Evolutionary conservation across 2,113 vertebrate species (phyloP).

Genomic region (Lynx canadensis): DNA sequence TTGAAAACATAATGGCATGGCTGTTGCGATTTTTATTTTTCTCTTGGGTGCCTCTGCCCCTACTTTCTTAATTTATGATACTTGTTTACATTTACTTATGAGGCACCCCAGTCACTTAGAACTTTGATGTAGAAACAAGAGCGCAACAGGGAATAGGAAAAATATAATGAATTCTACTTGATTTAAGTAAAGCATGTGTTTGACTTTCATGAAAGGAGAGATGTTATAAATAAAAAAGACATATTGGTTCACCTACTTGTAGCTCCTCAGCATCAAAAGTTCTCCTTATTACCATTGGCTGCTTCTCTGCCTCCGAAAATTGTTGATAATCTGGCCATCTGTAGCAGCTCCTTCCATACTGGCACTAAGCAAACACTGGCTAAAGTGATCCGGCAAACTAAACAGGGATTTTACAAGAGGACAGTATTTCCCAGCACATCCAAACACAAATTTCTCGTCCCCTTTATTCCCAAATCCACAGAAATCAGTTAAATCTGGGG

Average conservation of each 20-base stretch:
- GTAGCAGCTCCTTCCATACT: not conserved
- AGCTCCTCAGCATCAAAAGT: not conserved
- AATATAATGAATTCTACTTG: constrained; percentile 20
- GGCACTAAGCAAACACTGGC: not conserved
- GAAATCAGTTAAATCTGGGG: not conserved
- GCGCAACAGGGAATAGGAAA: not conserved
- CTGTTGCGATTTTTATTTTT: not conserved
- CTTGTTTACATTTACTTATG: not conserved
- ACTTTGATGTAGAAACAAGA: not conserved
- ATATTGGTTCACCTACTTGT: constrained; percentile 17
- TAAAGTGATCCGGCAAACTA: not conserved
- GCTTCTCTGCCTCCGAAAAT: not conserved
- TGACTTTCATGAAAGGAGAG: constrained; percentile 48
- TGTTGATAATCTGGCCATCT: not conserved
- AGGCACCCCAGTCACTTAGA: not conserved
- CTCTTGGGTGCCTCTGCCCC: not conserved
- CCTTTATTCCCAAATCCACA: not conserved
- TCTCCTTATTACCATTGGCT: not conserved
- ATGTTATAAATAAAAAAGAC: constrained; percentile 11
- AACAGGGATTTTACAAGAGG: not conserved
- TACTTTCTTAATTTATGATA: not conserved
- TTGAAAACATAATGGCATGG: not conserved
- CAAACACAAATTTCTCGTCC: constrained; percentile 9
- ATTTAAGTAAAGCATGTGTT: not conserved
- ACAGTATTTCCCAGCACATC: not conserved